Evolutionary conservation across 2,113 vertebrate genomes (phyloP), one percentile per base, ranked within the genome.

Genomic region (Lynx canadensis): DNA sequence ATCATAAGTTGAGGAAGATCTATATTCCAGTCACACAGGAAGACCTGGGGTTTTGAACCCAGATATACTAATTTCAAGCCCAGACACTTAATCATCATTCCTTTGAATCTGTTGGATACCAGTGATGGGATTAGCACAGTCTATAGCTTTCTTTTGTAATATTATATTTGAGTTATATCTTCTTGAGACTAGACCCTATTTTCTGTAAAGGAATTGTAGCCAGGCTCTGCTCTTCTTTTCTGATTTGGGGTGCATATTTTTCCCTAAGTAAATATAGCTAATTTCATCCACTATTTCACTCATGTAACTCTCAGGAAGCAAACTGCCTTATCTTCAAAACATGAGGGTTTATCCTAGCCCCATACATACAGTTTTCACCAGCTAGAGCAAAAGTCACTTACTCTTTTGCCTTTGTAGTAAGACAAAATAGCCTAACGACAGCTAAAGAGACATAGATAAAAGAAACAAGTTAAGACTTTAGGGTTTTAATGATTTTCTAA

Each of bases 181-280:
- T 88, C 76, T 60, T 96, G 33, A 86, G 19, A 80, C 29, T 87
- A 82, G 63, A 91, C 52, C 12, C 15, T 38, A 4, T 87, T 94
- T 97, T 60, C 18, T 90, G 1, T 84, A 11, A 94, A 13, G 19
- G 7, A 83, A 65, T 93, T 86, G 55, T 50, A 93, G 12, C 3
- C 65, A 88, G 27, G 10, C 15, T 25, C 31, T 84, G 57, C 11
- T 63, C 76, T 89, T 74, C 65, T 85, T 73, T 45, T 66, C 48
- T 86, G 60, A 93, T 83, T 97, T 95, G 31, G 23, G 15, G 89
- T 94, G 38, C 27, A 65, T 48, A 96, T 91, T 83, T 80, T 89
- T 57, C 45, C 78, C 38, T 79, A 55, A 81, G 48, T 93, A 86
- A 89, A 96, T 41, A 63, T 38, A 10, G 33, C 48, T 93, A 52